A percentile compares a stretch with the other conserved stretches of the same genome.
Conservation (phyloP, 2,113 vertebrate genomes). For the Octodon degus region DNA sequence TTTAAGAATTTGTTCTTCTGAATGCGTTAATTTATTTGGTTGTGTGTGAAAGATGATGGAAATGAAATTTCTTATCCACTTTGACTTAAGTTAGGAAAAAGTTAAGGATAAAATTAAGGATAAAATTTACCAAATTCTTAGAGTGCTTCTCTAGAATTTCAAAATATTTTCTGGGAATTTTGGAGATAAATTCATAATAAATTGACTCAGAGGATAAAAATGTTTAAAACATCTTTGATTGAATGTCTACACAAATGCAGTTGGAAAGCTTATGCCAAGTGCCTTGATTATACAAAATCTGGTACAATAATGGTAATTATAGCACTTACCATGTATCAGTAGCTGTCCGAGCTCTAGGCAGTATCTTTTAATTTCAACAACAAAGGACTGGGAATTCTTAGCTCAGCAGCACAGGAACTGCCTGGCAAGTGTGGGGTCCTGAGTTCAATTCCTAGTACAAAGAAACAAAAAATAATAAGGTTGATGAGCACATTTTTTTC, state of each 20-base stretch:
- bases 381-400: not conserved
- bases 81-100: not conserved
- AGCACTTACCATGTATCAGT: not conserved
- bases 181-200: not conserved
- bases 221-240: not conserved
- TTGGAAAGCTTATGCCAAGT: not conserved
- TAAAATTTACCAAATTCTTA: constrained; percentile 27
- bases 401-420: too few species aligned
- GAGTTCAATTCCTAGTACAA: too few species aligned
- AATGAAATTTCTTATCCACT: constrained; percentile 1
- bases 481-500: not conserved
- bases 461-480: not conserved
- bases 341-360: not conserved
- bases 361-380: not conserved
- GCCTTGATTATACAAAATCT: not conserved
- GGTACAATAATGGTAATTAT: not conserved
- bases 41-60: not conserved
- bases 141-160: not conserved
- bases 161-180: constrained; percentile 32
- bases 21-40: constrained; percentile 2
- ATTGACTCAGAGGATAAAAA: not conserved
- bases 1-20: not conserved
- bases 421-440: too few species aligned
- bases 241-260: not conserved
- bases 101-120: too few species aligned